A percentile compares a stretch with the other conserved stretches of the same genome.
Evolutionary conservation across 1,140 invertebrate species (phyloP).

Genomic region (Drosophila lacertosa): DNA sequence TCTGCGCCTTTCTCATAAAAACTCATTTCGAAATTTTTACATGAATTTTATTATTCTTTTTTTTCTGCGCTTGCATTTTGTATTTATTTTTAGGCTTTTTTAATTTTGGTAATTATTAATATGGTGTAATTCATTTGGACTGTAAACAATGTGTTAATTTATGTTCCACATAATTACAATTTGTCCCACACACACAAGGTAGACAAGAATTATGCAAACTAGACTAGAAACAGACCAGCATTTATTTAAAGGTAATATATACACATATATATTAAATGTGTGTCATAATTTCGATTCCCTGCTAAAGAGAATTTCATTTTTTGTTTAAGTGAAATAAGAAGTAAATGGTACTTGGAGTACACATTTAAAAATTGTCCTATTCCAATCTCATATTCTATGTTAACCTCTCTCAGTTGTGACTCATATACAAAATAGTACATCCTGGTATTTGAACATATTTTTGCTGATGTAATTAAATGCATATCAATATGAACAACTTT

Average conservation of each 20-base stretch:
- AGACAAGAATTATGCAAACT: not conserved
- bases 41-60: conserved; percentile 15
- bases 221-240: not conserved
- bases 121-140: conserved; percentile 16
- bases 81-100: conserved; percentile 9
- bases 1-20: conserved; percentile 30
- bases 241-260: not conserved
- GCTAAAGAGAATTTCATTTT: not conserved
- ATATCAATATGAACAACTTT: no score
- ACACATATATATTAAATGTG: not conserved
- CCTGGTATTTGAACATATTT: no score
- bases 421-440: no score
- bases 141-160: conserved; percentile 45
- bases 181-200: not conserved
- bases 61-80: conserved; percentile 7
- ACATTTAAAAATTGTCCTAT: no score
- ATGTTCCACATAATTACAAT: conserved; percentile 24
- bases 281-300: not conserved
- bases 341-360: no score
- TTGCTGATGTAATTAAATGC: no score
- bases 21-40: conserved; percentile 41
- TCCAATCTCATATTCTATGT: no score
- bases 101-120: conserved; percentile 19
- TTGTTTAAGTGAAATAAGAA: no score
- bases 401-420: no score